Evolutionary conservation across 2,113 vertebrate species (phyloP).

Genomic region (Acanthochromis polyacanthus): DNA sequence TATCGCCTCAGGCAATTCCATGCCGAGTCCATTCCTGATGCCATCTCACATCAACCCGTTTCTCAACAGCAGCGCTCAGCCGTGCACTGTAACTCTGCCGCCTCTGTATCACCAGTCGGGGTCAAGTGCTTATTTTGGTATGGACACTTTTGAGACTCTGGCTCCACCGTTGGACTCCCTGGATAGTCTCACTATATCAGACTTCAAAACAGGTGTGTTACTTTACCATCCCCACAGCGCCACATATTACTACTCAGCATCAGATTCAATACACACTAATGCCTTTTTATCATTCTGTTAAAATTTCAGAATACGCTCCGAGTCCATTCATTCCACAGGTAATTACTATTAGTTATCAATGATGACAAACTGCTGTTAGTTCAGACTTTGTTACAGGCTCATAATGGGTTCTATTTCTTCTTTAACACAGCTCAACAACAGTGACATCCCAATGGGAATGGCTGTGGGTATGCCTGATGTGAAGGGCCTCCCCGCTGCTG

Average conservation of each 20-base stretch:
- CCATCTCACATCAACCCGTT: constrained; percentile 82
- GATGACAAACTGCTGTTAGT: neutral
- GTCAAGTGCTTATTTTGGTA: constrained; percentile 73
- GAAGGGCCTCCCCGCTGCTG: constrained; percentile 64
- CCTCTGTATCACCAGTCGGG: constrained; percentile 84
- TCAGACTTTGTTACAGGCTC: neutral
- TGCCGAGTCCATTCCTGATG: constrained; percentile 85
- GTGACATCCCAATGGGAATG: constrained; percentile 86
- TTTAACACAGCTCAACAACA: constrained; percentile 85
- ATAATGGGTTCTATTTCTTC: constrained; percentile 26
- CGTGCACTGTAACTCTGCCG: constrained; percentile 84
- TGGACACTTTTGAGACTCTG: constrained; percentile 85
- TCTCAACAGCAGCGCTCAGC: constrained; percentile 79
- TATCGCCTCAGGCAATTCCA: constrained; percentile 82
- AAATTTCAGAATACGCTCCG: constrained; percentile 62
- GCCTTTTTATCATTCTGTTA: neutral
- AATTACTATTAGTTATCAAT: constrained; percentile 14
- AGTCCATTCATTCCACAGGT: constrained; percentile 78
- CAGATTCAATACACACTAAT: neutral
- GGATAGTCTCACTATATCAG: constrained; percentile 88
- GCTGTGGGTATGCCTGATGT: constrained; percentile 81
- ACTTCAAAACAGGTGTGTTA: constrained; percentile 89
- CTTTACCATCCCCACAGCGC: neutral
- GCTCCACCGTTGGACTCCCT: constrained; percentile 85
- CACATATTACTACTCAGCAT: too few relatives aligned